Conservation (phyloP, 2,888 invertebrate genomes). For the Alcis repandata region DNA sequence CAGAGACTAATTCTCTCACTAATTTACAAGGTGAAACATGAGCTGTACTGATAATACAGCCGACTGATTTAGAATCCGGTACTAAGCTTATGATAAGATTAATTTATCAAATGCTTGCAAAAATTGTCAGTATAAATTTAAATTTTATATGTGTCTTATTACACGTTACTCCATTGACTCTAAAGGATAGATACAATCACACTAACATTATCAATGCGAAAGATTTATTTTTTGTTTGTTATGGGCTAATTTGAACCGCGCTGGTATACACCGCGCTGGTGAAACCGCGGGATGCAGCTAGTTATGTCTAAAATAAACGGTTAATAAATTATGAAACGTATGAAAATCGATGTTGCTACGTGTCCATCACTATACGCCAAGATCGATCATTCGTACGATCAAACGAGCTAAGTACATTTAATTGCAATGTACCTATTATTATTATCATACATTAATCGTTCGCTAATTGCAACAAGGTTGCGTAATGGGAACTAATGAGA, state of each 20-base stretch:
- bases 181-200: no score
- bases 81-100: not conserved
- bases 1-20: slow-evolving; percentile 8
- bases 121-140: no score
- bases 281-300: no score
- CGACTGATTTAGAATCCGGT: not conserved
- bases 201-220: no score
- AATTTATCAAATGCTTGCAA: not conserved
- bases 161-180: no score
- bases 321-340: no score
- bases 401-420: slow-evolving; percentile 21
- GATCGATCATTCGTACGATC: not conserved
- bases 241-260: no score
- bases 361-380: not conserved
- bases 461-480: slow-evolving; percentile 51
- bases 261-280: no score
- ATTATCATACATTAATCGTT: slow-evolving; percentile 43
- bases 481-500: slow-evolving; percentile 55
- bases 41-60: not conserved
- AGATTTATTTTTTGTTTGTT: no score
- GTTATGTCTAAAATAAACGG: no score
- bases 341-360: not conserved
- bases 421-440: slow-evolving; percentile 23
- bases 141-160: no score
- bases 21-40: slow-evolving; percentile 12